phyloP scores from a whole-genome alignment of 2,888 invertebrate genomes.

The Taphrorychus bicolor region DNA sequence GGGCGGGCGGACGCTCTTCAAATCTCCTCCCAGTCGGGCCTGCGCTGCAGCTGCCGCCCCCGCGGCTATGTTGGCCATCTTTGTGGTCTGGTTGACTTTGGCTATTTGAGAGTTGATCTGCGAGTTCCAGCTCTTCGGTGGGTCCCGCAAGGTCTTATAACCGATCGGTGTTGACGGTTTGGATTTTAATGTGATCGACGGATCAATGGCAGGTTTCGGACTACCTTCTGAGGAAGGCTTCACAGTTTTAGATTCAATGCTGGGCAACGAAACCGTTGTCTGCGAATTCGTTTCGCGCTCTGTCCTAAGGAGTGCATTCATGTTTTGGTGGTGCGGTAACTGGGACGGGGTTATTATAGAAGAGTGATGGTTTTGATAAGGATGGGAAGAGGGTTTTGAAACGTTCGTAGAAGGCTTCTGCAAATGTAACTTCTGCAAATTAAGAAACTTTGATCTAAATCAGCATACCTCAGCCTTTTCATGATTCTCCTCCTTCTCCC shows the following conservation, averaged over 20 bases:
- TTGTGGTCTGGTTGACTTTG: conserved; percentile 58
- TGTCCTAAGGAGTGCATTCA: conserved; percentile 12
- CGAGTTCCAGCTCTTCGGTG: conserved; percentile 69
- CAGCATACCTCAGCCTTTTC: conserved; percentile 16
- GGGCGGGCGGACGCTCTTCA: conserved; percentile 59
- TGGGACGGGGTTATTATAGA: conserved; percentile 36
- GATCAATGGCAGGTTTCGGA: background rate
- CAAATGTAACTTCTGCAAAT: background rate
- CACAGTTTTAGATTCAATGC: background rate
- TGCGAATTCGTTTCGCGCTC: background rate
- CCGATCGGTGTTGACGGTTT: conserved; percentile 59
- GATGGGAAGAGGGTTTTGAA: background rate
- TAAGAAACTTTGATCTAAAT: background rate
- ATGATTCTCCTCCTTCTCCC: conserved; percentile 2
- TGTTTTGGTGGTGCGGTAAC: conserved; percentile 30
- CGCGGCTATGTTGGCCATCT: conserved; percentile 32
- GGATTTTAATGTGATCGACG: conserved; percentile 44
- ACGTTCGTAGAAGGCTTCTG: background rate
- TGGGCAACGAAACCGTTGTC: background rate
- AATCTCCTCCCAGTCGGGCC: conserved; percentile 42
- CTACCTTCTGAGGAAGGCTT: background rate
- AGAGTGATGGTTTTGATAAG: conserved; percentile 19
- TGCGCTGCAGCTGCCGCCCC: conserved; percentile 16
- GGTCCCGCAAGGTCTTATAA: conserved; percentile 67
- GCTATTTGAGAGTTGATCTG: conserved; percentile 67